Evolutionary conservation across 2,113 vertebrate genomes (phyloP).

Genomic region (Monopterus albus): DNA sequence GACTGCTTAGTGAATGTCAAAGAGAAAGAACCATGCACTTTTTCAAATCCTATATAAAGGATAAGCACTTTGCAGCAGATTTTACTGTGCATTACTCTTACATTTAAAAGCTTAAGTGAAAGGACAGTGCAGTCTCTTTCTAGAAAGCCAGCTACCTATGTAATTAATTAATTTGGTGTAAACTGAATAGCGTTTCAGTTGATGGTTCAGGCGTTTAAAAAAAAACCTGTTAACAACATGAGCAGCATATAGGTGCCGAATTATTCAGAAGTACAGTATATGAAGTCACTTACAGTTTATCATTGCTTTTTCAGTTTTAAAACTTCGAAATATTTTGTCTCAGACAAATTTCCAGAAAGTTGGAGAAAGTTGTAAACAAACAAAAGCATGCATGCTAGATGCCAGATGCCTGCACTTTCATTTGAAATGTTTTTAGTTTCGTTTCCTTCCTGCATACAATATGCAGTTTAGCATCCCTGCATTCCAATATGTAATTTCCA

Average conservation of each 20-base stretch:
- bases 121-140: too few species aligned
- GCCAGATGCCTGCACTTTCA: background rate
- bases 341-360: too few species aligned
- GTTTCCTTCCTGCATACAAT: background rate
- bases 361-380: too few species aligned
- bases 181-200: background rate
- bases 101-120: too few species aligned
- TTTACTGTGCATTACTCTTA: too few species aligned
- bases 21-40: too few species aligned
- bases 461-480: background rate
- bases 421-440: constrained; percentile 4
- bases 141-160: background rate
- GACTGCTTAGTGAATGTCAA: too few species aligned
- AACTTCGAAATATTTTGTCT: too few species aligned
- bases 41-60: too few species aligned
- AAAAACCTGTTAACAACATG: background rate
- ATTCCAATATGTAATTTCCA: constrained; percentile 35
- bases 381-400: too few species aligned
- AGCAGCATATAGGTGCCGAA: background rate
- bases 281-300: background rate
- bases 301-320: background rate
- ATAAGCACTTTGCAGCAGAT: too few species aligned
- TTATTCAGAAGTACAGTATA: background rate
- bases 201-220: background rate
- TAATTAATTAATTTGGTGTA: constrained; percentile 4